phyloP scores from a whole-genome alignment of 2,888 invertebrate species.

The Linnaemya tessellans region DNA sequence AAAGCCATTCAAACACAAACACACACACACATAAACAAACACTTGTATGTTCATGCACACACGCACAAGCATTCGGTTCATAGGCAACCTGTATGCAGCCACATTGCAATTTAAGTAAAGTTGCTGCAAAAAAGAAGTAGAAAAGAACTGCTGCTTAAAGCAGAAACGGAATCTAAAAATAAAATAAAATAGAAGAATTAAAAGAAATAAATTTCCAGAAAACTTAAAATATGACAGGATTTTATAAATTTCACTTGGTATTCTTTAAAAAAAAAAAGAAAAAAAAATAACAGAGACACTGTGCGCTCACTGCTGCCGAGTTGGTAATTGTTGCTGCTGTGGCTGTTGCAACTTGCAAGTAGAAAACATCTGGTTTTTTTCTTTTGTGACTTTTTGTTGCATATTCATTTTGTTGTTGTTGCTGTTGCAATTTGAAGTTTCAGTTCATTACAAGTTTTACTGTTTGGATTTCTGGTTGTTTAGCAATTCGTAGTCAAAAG shows the following conservation, averaged over 20 bases:
- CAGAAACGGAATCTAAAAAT: conserved; percentile 18
- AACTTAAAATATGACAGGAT: conserved; percentile 42
- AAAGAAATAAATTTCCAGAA: conserved; percentile 9
- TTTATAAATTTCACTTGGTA: conserved; percentile 29
- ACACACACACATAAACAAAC: background rate
- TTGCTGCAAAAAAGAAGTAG: background rate
- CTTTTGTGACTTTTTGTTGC: conserved; percentile 13
- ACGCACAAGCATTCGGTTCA: conserved; percentile 2
- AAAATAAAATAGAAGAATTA: background rate
- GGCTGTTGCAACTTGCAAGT: conserved; percentile 31
- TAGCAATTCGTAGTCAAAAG: conserved; percentile 34
- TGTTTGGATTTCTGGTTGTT: conserved; percentile 58
- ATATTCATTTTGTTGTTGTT: conserved; percentile 1
- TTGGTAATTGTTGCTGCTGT: conserved; percentile 24
- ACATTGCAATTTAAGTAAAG: conserved; percentile 28
- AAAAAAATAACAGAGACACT: conserved; percentile 20
- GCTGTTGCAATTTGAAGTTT: conserved; percentile 45
- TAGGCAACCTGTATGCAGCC: conserved; percentile 41
- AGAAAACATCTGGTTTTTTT: conserved; percentile 29
- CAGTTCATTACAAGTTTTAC: conserved; percentile 63
- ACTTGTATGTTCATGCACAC: conserved; percentile 1
- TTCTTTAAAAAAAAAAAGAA: conserved; percentile 30
- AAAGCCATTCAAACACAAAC: conserved; percentile 55
- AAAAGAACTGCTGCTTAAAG: conserved; percentile 14
- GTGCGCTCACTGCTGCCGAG: background rate